A percentile compares a stretch with the other conserved stretches of the same genome.
These are phyloP conservation scores for Pardalotus punctatus DNA, from an alignment of 2,113 vertebrate species.

Conservation along the genomic window DNA sequence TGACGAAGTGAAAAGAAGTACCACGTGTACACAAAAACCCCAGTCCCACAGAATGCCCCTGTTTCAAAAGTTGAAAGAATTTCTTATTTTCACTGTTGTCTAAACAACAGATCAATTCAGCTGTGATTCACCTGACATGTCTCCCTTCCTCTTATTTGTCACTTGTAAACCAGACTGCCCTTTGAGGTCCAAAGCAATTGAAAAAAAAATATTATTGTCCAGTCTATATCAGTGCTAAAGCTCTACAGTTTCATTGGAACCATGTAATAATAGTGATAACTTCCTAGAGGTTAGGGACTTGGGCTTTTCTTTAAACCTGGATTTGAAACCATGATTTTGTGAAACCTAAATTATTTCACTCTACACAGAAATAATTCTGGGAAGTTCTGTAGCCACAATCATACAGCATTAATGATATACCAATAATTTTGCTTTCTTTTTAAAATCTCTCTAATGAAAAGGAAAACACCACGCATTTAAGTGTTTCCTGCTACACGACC, in stretches of 20 bases:
- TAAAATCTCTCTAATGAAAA: not conserved
- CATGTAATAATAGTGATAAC: not conserved
- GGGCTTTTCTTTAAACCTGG: not conserved
- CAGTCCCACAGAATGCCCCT: not conserved
- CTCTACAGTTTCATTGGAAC: not conserved
- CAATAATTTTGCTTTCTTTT: not conserved
- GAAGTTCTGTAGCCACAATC: not conserved
- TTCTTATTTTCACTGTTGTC: not conserved
- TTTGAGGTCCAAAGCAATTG: not conserved
- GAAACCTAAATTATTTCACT: not conserved
- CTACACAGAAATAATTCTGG: not conserved
- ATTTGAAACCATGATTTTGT: not conserved
- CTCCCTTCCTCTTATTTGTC: not conserved
- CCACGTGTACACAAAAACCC: not conserved
- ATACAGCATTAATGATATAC: not conserved
- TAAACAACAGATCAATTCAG: not conserved
- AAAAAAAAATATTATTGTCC: not conserved
- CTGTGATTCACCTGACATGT: fast-evolving
- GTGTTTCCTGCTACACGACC: not conserved
- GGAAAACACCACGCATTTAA: not conserved
- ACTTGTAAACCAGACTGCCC: not conserved
- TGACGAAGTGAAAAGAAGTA: not conserved
- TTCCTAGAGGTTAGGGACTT: not conserved
- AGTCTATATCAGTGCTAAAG: not conserved
- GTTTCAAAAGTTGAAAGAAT: not conserved